phyloP scores from a whole-genome alignment of 2,888 invertebrate species.

The Notocelia uddmanniana region DNA sequence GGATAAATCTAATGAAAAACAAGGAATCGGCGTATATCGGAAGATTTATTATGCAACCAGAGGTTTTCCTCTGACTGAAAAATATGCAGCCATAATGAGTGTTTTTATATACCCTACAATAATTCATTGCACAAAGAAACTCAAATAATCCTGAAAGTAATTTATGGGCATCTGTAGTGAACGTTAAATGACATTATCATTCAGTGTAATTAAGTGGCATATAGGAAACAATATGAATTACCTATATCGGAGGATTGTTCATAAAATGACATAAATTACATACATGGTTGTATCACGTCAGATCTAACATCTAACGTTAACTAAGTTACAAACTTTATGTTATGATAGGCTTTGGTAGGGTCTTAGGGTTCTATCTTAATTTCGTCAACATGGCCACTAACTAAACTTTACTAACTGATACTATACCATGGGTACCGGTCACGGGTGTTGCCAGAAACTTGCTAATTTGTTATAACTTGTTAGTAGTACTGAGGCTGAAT shows the following conservation, averaged over 20 bases:
- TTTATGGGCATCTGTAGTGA: too few species aligned
- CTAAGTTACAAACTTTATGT: constrained; percentile 23
- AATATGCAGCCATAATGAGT: too few species aligned
- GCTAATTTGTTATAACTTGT: background rate
- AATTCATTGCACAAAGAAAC: too few species aligned
- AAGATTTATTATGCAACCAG: background rate
- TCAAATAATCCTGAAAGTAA: too few species aligned
- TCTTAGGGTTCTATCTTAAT: constrained; percentile 20
- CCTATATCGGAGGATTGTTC: background rate
- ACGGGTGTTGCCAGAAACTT: background rate
- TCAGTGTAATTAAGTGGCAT: too few species aligned
- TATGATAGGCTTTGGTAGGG: constrained; percentile 16
- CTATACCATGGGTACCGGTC: background rate
- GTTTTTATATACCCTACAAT: too few species aligned
- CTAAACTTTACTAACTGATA: constrained; percentile 2
- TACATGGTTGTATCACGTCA: constrained; percentile 13
- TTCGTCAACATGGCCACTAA: constrained; percentile 19
- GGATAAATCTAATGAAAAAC: background rate
- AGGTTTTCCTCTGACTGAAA: too few species aligned
- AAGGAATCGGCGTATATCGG: background rate
- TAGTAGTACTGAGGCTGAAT: background rate
- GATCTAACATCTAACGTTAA: constrained; percentile 15
- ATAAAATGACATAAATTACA: constrained; percentile 10
- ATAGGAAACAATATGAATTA: background rate
- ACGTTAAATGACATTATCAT: too few species aligned